Conservation (phyloP, 64 coral and sea anemone genomes). For the Stichodactyla mertensii region DNA sequence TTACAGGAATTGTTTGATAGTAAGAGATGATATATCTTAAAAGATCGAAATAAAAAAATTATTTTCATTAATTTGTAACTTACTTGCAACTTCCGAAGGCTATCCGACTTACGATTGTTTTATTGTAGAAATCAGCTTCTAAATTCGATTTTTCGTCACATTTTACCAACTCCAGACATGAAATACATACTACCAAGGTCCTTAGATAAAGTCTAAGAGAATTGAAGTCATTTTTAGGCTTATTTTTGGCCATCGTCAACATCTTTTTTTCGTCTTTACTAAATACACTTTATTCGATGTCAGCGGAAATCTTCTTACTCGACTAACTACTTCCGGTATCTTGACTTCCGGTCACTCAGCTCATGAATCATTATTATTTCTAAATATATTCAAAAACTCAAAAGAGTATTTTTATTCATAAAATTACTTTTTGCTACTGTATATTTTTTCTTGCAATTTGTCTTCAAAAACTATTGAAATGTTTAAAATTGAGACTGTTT, state of each 20-base stretch:
- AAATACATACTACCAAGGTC: neutral
- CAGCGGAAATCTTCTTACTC: neutral
- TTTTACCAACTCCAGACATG: neutral
- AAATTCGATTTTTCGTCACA: neutral
- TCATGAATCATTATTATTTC: neutral
- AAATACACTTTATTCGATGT: neutral
- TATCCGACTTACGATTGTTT: conserved; percentile 53
- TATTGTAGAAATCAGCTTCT: conserved; percentile 53
- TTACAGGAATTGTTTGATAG: neutral
- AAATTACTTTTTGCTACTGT: too few species aligned
- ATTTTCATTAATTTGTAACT: neutral
- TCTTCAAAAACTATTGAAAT: too few species aligned
- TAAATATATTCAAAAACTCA: neutral
- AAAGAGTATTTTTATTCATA: neutral
- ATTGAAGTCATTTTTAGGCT: neutral
- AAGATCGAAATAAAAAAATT: neutral
- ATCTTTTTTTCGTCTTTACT: neutral
- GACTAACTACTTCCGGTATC: neutral
- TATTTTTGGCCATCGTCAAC: neutral
- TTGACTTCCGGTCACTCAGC: neutral
- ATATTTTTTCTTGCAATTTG: too few species aligned
- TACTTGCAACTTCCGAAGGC: conserved; percentile 81
- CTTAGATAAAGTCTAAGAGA: neutral
- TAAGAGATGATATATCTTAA: neutral
- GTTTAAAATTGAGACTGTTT: too few species aligned